Conservation (phyloP, 1,140 invertebrate genomes). For the Stegodyphus mimosarum region DNA sequence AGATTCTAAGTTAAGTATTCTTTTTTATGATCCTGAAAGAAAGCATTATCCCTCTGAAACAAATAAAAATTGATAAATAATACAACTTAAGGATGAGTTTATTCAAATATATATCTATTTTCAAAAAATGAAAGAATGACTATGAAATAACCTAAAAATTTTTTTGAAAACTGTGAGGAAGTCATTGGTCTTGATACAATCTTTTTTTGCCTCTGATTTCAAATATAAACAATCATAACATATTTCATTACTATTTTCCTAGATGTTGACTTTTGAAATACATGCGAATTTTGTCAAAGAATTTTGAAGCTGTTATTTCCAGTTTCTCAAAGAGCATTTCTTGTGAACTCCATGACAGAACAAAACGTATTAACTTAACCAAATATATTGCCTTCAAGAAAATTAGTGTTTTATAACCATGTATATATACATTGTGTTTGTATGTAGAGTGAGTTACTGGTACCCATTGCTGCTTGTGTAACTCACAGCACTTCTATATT, state of each 20-base stretch:
- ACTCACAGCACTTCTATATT: neutral
- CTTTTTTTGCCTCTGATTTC: too few species aligned
- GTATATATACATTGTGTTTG: conserved; percentile 14
- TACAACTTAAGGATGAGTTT: too few species aligned
- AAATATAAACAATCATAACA: neutral
- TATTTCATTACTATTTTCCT: conserved; percentile 41
- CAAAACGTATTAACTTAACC: conserved; percentile 51
- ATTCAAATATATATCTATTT: too few species aligned
- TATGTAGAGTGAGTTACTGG: conserved; percentile 1
- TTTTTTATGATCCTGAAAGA: too few species aligned
- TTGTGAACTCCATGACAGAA: conserved; percentile 20
- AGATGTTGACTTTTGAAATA: conserved; percentile 24
- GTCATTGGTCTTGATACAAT: too few species aligned
- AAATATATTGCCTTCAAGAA: conserved; percentile 30
- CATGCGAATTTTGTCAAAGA: neutral
- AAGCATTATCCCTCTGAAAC: too few species aligned
- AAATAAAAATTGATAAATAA: too few species aligned
- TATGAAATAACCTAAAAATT: too few species aligned
- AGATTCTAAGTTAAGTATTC: too few species aligned
- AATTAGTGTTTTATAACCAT: conserved; percentile 3
- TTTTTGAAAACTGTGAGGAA: too few species aligned
- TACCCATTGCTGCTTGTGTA: neutral
- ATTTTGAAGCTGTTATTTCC: neutral
- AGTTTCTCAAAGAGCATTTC: neutral
- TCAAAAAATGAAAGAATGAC: too few species aligned